Evolutionary conservation across 1,140 invertebrate species (phyloP).

Genomic region (Drosophila subobscura): DNA sequence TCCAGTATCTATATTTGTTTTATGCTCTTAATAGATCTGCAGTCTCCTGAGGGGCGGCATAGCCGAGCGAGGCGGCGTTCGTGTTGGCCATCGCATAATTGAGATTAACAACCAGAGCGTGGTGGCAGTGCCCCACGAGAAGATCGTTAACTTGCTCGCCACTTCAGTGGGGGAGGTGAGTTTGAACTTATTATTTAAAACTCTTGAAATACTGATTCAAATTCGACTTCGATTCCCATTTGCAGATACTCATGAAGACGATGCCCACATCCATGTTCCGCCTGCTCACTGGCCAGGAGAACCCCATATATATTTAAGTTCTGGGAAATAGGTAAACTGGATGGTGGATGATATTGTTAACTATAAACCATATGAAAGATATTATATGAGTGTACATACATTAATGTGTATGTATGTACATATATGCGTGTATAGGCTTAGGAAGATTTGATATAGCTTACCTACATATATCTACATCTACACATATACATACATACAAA

Average conservation of each 20-base stretch:
- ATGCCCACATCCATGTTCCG: constrained; percentile 99
- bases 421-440: constrained; percentile 66
- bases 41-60: constrained; percentile 98
- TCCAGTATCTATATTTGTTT: too few relatives aligned
- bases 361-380: constrained; percentile 42
- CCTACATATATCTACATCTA: constrained; percentile 39
- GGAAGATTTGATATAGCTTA: constrained; percentile 54
- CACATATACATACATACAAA: constrained; percentile 36
- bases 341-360: constrained; percentile 51
- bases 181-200: background rate
- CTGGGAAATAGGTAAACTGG: too few relatives aligned
- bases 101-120: constrained; percentile 99
- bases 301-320: constrained; percentile 97
- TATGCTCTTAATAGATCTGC: constrained; percentile 89
- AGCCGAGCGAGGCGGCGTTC: constrained; percentile 98
- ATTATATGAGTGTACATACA: constrained; percentile 45
- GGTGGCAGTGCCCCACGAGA: constrained; percentile 99
- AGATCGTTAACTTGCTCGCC: constrained; percentile 98
- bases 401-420: constrained; percentile 36
- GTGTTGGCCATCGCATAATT: constrained; percentile 99
- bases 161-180: constrained; percentile 98
- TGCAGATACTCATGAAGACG: constrained; percentile 99
- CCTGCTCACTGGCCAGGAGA: constrained; percentile 99
- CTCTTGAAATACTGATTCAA: background rate
- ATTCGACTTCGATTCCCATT: constrained; percentile 6